phyloP scores from a whole-genome alignment of 1,140 invertebrate genomes.

The Rhopalosiphum maidis region DNA sequence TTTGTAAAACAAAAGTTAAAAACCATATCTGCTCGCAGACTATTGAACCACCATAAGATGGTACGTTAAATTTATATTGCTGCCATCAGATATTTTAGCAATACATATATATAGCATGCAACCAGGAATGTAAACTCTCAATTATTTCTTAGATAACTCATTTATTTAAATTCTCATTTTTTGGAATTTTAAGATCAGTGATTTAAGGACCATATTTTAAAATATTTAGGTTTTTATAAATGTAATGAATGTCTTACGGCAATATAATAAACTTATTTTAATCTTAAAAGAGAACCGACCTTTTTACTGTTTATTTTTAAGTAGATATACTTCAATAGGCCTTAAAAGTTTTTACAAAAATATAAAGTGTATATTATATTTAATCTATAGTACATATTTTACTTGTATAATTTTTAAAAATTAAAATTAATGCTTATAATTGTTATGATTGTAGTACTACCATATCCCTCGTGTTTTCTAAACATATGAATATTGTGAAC shows the following conservation, averaged over 20 bases:
- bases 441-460: neutral
- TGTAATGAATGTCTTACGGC: neutral
- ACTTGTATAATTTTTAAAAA: neutral
- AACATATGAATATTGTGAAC: neutral
- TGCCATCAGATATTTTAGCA: neutral
- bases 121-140: no score
- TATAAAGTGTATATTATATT: neutral
- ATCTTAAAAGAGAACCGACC: neutral
- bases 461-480: neutral
- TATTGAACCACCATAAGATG: neutral
- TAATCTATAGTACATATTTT: neutral
- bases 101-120: neutral
- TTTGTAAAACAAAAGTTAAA: conserved; percentile 20
- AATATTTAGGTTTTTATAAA: neutral
- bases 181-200: neutral
- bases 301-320: neutral
- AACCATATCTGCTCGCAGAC: neutral
- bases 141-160: neutral
- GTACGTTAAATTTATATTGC: neutral
- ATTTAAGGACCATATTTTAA: neutral
- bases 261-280: neutral
- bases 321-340: neutral
- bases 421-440: neutral
- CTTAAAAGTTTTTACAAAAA: neutral
- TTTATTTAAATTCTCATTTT: neutral